Conservation (phyloP, 2,797 vertebrate genomes). For the Petrocephalus schoutedeni region DNA sequence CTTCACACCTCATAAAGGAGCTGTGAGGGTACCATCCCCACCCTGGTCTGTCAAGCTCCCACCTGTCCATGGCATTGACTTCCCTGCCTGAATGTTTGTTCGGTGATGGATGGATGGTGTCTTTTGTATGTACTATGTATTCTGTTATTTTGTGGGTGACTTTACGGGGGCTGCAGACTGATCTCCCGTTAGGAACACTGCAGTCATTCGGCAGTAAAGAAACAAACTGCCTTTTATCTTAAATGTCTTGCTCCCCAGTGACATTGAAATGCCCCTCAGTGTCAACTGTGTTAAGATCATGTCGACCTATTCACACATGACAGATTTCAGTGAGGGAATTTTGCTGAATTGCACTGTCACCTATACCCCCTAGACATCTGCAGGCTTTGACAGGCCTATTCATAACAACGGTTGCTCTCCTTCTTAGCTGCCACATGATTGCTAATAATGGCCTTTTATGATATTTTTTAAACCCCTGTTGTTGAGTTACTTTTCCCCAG, state of each 20-base stretch:
- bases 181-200: background rate
- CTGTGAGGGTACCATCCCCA: background rate
- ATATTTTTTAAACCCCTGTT: background rate
- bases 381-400: background rate
- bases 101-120: background rate
- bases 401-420: background rate
- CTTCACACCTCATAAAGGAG: background rate
- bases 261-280: background rate
- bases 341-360: background rate
- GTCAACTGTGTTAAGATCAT: background rate
- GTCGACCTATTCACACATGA: background rate
- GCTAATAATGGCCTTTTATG: background rate
- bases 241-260: background rate
- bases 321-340: background rate
- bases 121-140: background rate
- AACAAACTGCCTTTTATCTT: background rate
- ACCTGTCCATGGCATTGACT: background rate
- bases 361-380: background rate
- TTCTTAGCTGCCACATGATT: background rate
- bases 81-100: background rate
- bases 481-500: background rate
- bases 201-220: slow-evolving; percentile 3
- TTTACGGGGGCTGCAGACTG: background rate
- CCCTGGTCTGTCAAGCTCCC: background rate
- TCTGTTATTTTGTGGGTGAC: background rate